Evolutionary conservation across 2,888 invertebrate species (phyloP).

Genomic region (Chironomus tentans): DNA sequence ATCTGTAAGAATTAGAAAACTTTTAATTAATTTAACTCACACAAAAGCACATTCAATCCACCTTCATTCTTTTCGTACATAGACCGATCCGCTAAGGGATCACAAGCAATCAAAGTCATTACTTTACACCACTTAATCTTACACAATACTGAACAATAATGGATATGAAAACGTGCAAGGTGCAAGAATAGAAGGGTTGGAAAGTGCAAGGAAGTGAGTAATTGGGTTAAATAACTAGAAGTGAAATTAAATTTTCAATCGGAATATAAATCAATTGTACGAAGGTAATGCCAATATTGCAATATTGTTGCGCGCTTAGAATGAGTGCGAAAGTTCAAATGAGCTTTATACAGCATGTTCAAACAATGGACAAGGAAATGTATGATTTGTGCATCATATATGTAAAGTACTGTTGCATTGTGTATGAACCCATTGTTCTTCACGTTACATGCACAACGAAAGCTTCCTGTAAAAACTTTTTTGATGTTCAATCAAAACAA

Average conservation of each 20-base stretch:
- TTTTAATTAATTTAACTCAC: not conserved
- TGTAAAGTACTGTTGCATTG: no score
- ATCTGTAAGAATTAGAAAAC: slow-evolving; percentile 45
- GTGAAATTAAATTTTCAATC: not conserved
- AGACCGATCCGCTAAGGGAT: slow-evolving; percentile 16
- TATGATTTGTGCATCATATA: no score
- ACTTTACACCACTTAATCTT: not conserved
- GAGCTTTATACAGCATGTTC: no score
- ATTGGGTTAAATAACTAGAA: not conserved
- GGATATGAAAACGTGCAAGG: not conserved
- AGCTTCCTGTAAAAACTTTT: no score
- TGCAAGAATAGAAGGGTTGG: no score
- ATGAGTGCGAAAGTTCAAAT: no score
- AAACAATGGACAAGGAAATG: no score
- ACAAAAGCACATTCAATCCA: not conserved
- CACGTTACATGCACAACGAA: no score
- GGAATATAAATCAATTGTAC: not conserved
- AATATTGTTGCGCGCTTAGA: no score
- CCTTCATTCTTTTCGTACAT: slow-evolving; percentile 25
- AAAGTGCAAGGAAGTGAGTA: not conserved
- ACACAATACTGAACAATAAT: not conserved
- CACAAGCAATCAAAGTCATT: slow-evolving; percentile 4
- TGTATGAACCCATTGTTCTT: no score
- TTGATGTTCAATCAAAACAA: not conserved
- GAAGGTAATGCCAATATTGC: not conserved